phyloP scores from a whole-genome alignment of 2,113 vertebrate species.

The Capra hircus region DNA sequence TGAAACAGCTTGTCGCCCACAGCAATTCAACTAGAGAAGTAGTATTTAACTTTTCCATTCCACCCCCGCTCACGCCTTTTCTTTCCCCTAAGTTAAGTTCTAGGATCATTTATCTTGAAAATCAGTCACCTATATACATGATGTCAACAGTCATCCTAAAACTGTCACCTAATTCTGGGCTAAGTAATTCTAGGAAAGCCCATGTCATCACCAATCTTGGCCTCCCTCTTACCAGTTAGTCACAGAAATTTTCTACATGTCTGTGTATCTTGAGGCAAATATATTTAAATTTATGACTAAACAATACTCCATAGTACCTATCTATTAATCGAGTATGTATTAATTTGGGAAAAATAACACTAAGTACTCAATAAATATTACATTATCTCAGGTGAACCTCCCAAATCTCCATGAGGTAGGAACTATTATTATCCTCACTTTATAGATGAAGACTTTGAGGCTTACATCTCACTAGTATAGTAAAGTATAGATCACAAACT shows the following conservation, averaged over 20 bases:
- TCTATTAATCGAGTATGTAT: background rate
- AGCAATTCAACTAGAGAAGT: background rate
- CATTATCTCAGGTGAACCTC: background rate
- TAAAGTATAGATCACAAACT: background rate
- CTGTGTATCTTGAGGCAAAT: background rate
- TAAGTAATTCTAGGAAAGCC: background rate
- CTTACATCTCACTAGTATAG: background rate
- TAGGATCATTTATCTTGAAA: background rate
- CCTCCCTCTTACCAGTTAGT: background rate
- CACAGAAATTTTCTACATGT: background rate
- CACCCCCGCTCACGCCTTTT: background rate
- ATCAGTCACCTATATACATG: background rate
- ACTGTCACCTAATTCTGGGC: background rate
- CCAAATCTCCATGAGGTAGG: background rate
- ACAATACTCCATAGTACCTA: background rate
- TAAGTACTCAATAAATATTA: background rate
- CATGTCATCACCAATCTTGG: background rate
- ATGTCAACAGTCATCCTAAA: background rate
- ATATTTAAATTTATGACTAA: constrained; percentile 5
- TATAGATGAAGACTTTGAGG: background rate
- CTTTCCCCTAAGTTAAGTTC: background rate
- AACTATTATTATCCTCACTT: background rate
- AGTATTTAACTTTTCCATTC: background rate
- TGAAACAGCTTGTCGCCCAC: background rate
- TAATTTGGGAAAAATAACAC: background rate